These are phyloP conservation scores for Microcebus tavaratra DNA, from an alignment of 2,113 vertebrate genomes.

Conservation along the genomic window DNA sequence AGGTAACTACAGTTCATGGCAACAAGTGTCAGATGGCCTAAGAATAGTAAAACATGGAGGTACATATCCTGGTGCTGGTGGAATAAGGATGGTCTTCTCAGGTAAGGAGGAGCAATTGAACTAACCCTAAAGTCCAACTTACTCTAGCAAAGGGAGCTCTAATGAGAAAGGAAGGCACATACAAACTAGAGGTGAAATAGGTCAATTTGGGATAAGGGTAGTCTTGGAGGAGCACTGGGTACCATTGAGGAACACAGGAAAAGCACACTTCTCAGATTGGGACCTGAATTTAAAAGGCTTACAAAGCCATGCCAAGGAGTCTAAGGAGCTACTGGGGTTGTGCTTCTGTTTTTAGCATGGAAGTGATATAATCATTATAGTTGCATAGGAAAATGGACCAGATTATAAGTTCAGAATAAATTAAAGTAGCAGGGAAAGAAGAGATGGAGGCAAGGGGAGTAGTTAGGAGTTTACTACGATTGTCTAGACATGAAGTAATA, in stretches of 20 bases:
- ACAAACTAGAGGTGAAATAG: not conserved
- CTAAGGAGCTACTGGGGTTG: not conserved
- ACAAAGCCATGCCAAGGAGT: not conserved
- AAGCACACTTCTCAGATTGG: not conserved
- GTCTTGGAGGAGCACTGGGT: not conserved
- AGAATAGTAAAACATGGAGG: not conserved
- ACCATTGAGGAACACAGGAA: not conserved
- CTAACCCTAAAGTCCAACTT: not conserved
- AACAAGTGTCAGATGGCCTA: not conserved
- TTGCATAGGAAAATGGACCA: not conserved
- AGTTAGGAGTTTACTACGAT: not conserved
- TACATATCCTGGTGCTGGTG: not conserved
- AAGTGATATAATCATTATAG: not conserved
- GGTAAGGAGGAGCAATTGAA: not conserved
- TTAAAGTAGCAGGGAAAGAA: not conserved
- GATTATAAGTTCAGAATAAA: conserved; percentile 36
- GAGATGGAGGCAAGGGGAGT: not conserved
- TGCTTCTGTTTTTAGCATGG: not conserved
- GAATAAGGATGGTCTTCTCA: not conserved
- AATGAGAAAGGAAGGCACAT: not conserved
- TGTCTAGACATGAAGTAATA: conserved; percentile 2
- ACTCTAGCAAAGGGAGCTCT: not conserved
- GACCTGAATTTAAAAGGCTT: not conserved
- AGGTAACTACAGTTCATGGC: not conserved
- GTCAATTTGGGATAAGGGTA: not conserved